Evolutionary conservation across 2,113 vertebrate genomes (phyloP), one percentile per base, ranked within the genome.

Genomic region (Odobenus rosmarus): DNA sequence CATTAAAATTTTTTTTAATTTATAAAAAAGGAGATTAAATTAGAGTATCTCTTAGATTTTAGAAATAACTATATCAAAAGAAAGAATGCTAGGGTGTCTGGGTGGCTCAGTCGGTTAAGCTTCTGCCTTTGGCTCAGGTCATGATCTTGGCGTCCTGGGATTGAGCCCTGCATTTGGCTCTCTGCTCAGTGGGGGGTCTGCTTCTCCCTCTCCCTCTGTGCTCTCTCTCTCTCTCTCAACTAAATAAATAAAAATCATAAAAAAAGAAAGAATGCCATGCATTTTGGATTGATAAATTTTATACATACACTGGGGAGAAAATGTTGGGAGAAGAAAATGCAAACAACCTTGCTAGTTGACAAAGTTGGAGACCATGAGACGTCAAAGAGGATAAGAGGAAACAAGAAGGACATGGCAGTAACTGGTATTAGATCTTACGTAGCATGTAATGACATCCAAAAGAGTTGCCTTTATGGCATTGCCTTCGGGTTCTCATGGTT

Each of bases 301-400:
- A 53, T n/a, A 53, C 9, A 67, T 5, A 82, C 16, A 77, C 14
- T 13, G 12, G 15, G 28, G 26, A 23, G 4, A 24, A 71, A 49
- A 46, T 62, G 10, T 55, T 84, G 67, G 11, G 55, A 83, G 49
- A 89, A 21, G 18, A 92, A 7, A 85, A 6, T 49, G 21, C 33
- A 69, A 77, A 59, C 13, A 24, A 69, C 28, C 3, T 67, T 89
- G 11, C 7, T 59, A 33, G 24, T 53, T 67, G 23, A 49, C 5
- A 33, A 64, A 64, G 21, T 16, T 53, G 23, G 49, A 88, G 36
- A 49, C 31, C 49, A 42, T 6, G 9, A 59, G n/a, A 21, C 51
- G 71, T 21, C 49, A 69, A 91, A 97, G 39, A 77, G 13, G 14
- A 39, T 81, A 53, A 85, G 39, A 71, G 21, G 46, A 89, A 93